These are phyloP conservation scores for Proterorhinus semilunaris DNA, from an alignment of 2,113 vertebrate species.

Conservation along the genomic window DNA sequence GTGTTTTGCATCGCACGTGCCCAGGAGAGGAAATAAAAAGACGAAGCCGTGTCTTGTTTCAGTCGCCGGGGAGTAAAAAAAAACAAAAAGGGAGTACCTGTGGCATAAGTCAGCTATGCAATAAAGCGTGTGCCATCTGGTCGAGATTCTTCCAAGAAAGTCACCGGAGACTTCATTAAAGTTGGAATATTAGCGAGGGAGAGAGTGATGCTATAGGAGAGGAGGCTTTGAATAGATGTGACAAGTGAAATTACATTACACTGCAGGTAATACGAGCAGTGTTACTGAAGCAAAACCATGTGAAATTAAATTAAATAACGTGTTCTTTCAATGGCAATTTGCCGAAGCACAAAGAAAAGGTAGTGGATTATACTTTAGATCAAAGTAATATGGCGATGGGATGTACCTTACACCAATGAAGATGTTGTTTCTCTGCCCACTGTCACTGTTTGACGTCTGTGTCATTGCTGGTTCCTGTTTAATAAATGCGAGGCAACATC, in stretches of 20 bases:
- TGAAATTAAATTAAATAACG: not conserved
- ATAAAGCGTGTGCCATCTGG: slow-evolving; percentile 71
- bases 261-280: not conserved
- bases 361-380: too few species aligned
- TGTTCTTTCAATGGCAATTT: not conserved
- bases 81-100: slow-evolving; percentile 54
- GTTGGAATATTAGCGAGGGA: slow-evolving; percentile 53
- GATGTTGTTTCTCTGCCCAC: too few species aligned
- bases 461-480: too few species aligned
- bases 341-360: too few species aligned
- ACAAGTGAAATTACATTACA: slow-evolving; percentile 23
- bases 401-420: too few species aligned
- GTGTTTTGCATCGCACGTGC: slow-evolving; percentile 38
- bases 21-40: slow-evolving; percentile 41
- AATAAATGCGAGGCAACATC: too few species aligned
- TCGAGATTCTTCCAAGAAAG: slow-evolving; percentile 55
- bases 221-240: slow-evolving; percentile 36
- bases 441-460: too few species aligned
- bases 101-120: slow-evolving; percentile 61
- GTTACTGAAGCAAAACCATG: not conserved
- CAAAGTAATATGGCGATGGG: too few species aligned
- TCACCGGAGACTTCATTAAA: slow-evolving; percentile 75
- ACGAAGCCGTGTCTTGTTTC: slow-evolving; percentile 45
- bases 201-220: slow-evolving; percentile 39
- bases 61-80: slow-evolving; percentile 23